Percentiles rank a stretch among this genome's conserved stretches.
Evolutionary conservation across 53 echinoderm and acorn worm genomes (phyloP).

Genomic region (Luidia sarsii): DNA sequence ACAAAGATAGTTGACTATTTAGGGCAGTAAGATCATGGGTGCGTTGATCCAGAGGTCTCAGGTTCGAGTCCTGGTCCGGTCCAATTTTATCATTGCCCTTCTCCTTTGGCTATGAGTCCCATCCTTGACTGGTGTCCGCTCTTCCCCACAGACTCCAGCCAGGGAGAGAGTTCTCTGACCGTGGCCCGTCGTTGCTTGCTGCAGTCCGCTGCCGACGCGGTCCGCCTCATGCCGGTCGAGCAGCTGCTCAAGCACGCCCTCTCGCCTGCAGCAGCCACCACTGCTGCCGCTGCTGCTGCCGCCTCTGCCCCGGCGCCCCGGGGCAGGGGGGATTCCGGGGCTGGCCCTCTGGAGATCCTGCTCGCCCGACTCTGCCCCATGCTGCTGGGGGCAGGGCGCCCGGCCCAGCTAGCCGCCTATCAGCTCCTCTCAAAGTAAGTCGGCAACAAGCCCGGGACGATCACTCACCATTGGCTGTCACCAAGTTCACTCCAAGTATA

Average conservation of each 20-base stretch:
- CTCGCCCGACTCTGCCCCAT: slow-evolving; percentile 43
- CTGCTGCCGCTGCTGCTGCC: neutral
- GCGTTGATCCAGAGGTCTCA: too few species aligned
- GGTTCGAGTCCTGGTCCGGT: too few species aligned
- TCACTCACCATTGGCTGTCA: too few species aligned
- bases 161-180: neutral
- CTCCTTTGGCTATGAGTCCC: too few species aligned
- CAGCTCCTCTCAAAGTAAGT: slow-evolving; percentile 64
- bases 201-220: slow-evolving; percentile 50
- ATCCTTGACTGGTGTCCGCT: too few species aligned
- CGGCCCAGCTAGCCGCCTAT: slow-evolving; percentile 55
- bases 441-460: neutral
- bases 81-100: too few species aligned
- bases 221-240: slow-evolving; percentile 25
- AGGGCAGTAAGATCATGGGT: too few species aligned
- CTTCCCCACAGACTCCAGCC: too few species aligned
- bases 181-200: slow-evolving; percentile 40
- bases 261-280: neutral
- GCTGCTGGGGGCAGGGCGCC: slow-evolving; percentile 20
- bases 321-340: neutral
- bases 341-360: slow-evolving; percentile 47
- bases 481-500: too few species aligned
- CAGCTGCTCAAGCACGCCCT: slow-evolving; percentile 51
- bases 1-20: too few species aligned
- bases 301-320: neutral